These are phyloP conservation scores for Gobionotothen gibberifrons DNA, from an alignment of 2,797 vertebrate species.

Conservation along the genomic window DNA sequence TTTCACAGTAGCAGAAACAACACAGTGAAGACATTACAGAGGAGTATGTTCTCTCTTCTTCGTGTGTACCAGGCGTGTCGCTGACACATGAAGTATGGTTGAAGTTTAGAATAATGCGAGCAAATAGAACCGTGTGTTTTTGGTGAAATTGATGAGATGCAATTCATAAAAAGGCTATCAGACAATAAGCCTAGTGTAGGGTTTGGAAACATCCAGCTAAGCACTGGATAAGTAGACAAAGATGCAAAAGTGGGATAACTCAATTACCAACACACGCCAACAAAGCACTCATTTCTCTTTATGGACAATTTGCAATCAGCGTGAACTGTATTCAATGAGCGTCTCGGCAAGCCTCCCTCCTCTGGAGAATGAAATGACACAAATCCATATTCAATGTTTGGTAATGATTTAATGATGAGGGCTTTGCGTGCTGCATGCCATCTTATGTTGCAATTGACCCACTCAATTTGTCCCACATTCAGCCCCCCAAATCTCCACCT, in stretches of 20 bases:
- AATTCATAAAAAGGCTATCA: not conserved
- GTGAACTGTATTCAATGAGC: constrained; percentile 66
- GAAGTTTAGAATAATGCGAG: not conserved
- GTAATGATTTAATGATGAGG: constrained; percentile 76
- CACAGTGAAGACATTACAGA: not conserved
- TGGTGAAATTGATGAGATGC: not conserved
- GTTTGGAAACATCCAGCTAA: not conserved
- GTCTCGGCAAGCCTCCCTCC: constrained; percentile 51
- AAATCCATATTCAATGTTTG: constrained; percentile 75
- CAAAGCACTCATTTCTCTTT: constrained; percentile 37
- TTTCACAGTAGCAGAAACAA: too few relatives aligned
- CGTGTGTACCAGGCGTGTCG: not conserved
- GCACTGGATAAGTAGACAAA: constrained; percentile 1
- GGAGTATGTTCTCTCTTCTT: not conserved
- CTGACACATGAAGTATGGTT: not conserved
- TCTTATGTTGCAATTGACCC: constrained; percentile 66
- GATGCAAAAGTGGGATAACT: constrained; percentile 37
- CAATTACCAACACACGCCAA: constrained; percentile 38
- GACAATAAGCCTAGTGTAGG: too few relatives aligned
- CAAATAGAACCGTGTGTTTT: not conserved
- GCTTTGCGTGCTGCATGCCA: constrained; percentile 38
- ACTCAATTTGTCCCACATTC: constrained; percentile 62
- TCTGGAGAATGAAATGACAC: constrained; percentile 72
- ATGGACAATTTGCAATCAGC: constrained; percentile 64
- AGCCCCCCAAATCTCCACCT: constrained; percentile 30